Conservation (phyloP, 2,113 vertebrate species). For the Phyllostomus hastatus region DNA sequence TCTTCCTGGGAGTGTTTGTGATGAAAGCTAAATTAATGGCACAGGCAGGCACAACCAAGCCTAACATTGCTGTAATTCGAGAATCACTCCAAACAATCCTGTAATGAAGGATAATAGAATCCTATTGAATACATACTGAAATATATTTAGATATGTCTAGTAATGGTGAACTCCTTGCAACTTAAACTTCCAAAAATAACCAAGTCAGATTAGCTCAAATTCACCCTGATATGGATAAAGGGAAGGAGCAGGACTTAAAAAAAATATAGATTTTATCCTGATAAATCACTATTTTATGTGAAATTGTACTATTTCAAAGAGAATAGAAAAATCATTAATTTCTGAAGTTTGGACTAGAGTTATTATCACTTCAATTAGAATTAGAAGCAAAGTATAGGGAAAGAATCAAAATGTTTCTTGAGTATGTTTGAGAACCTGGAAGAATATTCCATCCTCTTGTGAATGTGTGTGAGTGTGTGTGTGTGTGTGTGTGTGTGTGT, state of each 20-base stretch:
- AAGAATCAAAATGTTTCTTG: neutral
- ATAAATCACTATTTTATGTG: neutral
- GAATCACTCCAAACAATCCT: neutral
- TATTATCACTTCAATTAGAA: neutral
- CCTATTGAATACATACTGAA: too few relatives aligned
- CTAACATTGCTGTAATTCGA: neutral
- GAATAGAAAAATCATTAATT: neutral
- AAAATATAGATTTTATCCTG: neutral
- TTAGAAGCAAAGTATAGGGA: neutral
- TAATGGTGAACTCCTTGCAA: neutral
- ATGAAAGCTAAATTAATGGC: conserved; percentile 1
- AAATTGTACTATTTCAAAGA: neutral
- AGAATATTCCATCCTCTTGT: neutral
- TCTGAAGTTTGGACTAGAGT: neutral
- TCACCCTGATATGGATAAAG: neutral
- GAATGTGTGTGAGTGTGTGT: neutral
- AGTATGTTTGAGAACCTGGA: neutral
- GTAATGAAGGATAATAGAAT: neutral
- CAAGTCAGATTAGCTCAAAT: neutral
- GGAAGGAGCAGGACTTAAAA: neutral
- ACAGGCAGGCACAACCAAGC: neutral
- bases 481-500: too few relatives aligned
- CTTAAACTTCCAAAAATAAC: neutral
- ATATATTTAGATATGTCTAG: neutral
- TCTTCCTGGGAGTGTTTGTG: neutral